Conservation (phyloP, 2,888 invertebrate genomes). For the Epistrophella euchroma region DNA sequence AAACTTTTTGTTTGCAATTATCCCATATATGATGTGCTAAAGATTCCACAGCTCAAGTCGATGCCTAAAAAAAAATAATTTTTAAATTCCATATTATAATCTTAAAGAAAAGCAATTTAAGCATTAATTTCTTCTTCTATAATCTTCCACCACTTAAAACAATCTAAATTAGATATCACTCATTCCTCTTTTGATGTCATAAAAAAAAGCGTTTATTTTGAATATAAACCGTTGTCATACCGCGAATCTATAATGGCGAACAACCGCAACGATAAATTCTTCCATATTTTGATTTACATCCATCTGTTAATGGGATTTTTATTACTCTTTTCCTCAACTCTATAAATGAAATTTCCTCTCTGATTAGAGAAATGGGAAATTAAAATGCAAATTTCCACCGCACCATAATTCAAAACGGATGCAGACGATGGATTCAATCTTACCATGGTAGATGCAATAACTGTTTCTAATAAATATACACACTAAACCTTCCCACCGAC, state of each 20-base stretch:
- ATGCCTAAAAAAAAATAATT: no score
- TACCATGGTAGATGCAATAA: conserved; percentile 7
- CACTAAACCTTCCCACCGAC: background rate
- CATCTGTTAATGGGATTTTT: conserved; percentile 62
- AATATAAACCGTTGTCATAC: conserved; percentile 21
- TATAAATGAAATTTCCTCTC: conserved; percentile 61
- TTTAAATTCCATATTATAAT: background rate
- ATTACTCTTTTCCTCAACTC: conserved; percentile 56
- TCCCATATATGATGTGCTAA: no score
- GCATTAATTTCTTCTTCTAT: conserved; percentile 2
- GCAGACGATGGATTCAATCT: conserved; percentile 35
- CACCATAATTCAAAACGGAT: conserved; percentile 51
- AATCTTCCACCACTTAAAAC: conserved; percentile 43
- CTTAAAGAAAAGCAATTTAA: background rate
- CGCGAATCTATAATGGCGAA: background rate
- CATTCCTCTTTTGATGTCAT: conserved; percentile 9
- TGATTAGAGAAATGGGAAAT: conserved; percentile 69
- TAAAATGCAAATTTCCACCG: conserved; percentile 70
- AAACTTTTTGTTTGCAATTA: no score
- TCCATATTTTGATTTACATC: conserved; percentile 33
- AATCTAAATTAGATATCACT: conserved; percentile 46
- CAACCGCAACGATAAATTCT: conserved; percentile 11
- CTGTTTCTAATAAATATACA: conserved; percentile 9
- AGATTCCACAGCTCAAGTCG: no score
- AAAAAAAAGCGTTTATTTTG: conserved; percentile 38